Conservation (phyloP, 2,113 vertebrate genomes). For the Neogale vison region DNA sequence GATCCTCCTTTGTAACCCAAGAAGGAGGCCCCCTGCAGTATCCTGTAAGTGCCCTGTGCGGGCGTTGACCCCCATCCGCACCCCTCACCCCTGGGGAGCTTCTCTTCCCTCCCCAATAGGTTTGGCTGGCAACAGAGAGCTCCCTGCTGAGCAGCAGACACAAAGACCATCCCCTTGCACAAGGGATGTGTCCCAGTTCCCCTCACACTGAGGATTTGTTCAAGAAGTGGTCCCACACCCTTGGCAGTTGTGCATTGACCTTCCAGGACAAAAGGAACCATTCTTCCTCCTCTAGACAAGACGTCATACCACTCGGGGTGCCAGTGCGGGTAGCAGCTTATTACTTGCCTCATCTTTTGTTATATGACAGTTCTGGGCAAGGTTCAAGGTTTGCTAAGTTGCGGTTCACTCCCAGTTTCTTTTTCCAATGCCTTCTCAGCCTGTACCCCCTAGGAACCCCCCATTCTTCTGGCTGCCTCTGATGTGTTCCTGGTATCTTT, state of each 20-base stretch:
- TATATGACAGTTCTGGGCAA: neutral
- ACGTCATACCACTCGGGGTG: neutral
- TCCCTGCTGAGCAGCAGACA: constrained; percentile 14
- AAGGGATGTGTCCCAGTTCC: neutral
- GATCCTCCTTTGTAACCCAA: constrained; percentile 32
- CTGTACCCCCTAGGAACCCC: neutral
- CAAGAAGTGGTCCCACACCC: constrained; percentile 29
- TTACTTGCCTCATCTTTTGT: neutral
- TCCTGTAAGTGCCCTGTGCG: neutral
- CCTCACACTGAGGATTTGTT: neutral
- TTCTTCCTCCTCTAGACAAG: constrained; percentile 46
- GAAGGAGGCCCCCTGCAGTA: neutral
- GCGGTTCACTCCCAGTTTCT: neutral
- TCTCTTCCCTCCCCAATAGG: constrained; percentile 2
- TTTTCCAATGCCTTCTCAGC: neutral
- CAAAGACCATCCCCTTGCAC: neutral
- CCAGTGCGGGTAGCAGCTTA: neutral
- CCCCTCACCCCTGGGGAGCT: neutral
- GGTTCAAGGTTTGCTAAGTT: constrained; percentile 22
- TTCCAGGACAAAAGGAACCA: constrained; percentile 26
- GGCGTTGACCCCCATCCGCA: neutral
- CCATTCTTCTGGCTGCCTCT: neutral
- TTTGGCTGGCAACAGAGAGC: neutral
- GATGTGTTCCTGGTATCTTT: neutral
- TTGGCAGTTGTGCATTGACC: constrained; percentile 13